A percentile compares a stretch with the other conserved stretches of the same genome.
phyloP scores from a whole-genome alignment of 2,888 invertebrate species.

The Drymonia ruficornis region DNA sequence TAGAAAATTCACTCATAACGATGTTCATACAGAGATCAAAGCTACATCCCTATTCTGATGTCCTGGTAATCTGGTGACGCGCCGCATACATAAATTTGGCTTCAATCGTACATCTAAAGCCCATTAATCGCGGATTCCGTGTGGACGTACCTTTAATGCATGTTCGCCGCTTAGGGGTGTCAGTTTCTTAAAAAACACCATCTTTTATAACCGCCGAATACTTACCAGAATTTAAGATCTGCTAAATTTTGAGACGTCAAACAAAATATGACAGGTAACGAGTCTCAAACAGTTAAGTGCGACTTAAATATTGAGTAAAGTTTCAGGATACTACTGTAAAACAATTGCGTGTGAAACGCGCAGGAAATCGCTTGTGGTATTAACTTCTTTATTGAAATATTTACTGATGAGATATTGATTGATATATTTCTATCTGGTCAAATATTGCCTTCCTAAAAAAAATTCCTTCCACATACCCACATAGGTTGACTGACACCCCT shows the following conservation, averaged over 20 bases:
- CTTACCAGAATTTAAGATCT: not conserved
- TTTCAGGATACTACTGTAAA: too few relatives aligned
- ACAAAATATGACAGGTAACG: too few relatives aligned
- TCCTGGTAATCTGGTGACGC: conserved; percentile 69
- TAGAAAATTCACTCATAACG: conserved; percentile 36
- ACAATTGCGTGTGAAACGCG: too few relatives aligned
- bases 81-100: conserved; percentile 79
- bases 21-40: conserved; percentile 52
- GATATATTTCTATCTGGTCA: too few relatives aligned
- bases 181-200: conserved; percentile 3
- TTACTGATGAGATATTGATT: too few relatives aligned
- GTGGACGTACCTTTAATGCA: conserved; percentile 76
- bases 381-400: too few relatives aligned
- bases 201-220: not conserved
- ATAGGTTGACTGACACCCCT: conserved; percentile 65
- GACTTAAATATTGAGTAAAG: too few relatives aligned
- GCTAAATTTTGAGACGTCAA: too few relatives aligned
- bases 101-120: conserved; percentile 74
- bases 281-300: too few relatives aligned
- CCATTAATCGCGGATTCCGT: conserved; percentile 78
- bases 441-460: not conserved
- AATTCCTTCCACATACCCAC: not conserved
- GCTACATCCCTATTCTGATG: conserved; percentile 59
- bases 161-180: conserved; percentile 58
- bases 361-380: too few relatives aligned